Base-by-base conservation (phyloP, 2,797 vertebrate species). In the Carcharodon carcharias region DNA sequence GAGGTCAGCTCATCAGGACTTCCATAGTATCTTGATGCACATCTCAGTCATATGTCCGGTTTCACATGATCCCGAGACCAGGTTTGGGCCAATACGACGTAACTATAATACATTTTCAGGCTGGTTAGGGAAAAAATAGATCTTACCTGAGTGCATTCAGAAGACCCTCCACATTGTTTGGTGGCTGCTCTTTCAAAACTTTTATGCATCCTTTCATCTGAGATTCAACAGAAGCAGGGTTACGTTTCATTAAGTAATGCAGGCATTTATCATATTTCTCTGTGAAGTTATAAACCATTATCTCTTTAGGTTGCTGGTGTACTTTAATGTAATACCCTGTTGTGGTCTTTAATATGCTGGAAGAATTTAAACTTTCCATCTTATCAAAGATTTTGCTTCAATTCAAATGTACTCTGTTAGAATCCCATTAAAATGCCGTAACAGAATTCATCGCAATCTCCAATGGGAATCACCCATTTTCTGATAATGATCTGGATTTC, bases 131-230 rank as follows among this genome's bases (percentile, higher is more conserved):
- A 96, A 58, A 9, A 50, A 73, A 35, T 23, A 87, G 8, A 61
- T 97, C 98, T 96, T 98, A 99, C 99, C 98, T 99, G 97, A 99
- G 99, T 96, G 99, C 99, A 92, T 99, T 99, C 96, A 99, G 98
- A 97, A 99, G 98, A 94, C 99, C 99, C 98, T 99, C 99, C 96
- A 99, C 99, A 67, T 98, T 99, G 97, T 99, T 99, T 6, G 99
- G 98, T 50, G 99, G 99, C 97, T 99, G 99, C 61, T 99, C 99
- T 98, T 99, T 99, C 98, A 99, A 98, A 96, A 99, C 99, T 87
- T 98, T 99, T 97, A 99, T 98, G 97, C 98, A 99, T 96, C 98
- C 98, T 97, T 98, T 99, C 98, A 99, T 99, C 98, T 99, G 96
- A 87, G 96, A 96, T 35, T 96, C 96, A 97, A 97, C 97, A 97